Evolutionary conservation across 2,888 invertebrate genomes (phyloP).

Genomic region (Heliothis peltigera): DNA sequence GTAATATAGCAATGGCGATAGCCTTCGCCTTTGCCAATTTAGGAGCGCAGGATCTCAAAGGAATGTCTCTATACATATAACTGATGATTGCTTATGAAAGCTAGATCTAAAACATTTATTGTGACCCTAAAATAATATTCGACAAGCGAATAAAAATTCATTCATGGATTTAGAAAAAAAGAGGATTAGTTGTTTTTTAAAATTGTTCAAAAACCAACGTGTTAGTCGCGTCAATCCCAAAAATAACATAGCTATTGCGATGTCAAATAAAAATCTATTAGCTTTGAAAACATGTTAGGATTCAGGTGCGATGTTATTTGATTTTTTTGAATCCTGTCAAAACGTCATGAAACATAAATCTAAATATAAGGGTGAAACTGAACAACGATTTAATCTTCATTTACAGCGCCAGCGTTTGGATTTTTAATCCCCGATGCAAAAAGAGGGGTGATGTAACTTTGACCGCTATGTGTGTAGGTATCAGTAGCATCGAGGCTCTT

Average conservation of each 20-base stretch:
- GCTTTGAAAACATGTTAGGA: not conserved
- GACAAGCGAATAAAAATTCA: not conserved
- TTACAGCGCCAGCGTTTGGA: conserved; percentile 11
- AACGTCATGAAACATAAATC: conserved; percentile 20
- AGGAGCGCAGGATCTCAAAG: not conserved
- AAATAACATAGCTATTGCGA: not conserved
- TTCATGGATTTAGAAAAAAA: not conserved
- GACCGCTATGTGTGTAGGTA: too few relatives aligned
- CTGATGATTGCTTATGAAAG: not conserved
- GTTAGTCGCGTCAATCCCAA: not conserved
- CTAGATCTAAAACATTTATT: not conserved
- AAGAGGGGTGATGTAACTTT: too few relatives aligned
- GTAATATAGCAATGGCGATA: conserved; percentile 30
- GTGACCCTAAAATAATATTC: not conserved
- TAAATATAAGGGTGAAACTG: conserved; percentile 20
- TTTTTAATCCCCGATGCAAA: too few relatives aligned
- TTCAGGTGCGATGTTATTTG: conserved; percentile 15
- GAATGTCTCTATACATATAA: not conserved
- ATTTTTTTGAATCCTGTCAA: conserved; percentile 25
- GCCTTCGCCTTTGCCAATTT: conserved; percentile 35
- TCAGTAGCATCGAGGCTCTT: too few relatives aligned
- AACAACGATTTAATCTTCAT: conserved; percentile 34
- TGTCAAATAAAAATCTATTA: not conserved
- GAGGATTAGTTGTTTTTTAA: not conserved
- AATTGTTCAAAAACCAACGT: not conserved